Base-by-base conservation (phyloP, 2,797 vertebrate genomes). In the Muraenolepis orangiensis region DNA sequence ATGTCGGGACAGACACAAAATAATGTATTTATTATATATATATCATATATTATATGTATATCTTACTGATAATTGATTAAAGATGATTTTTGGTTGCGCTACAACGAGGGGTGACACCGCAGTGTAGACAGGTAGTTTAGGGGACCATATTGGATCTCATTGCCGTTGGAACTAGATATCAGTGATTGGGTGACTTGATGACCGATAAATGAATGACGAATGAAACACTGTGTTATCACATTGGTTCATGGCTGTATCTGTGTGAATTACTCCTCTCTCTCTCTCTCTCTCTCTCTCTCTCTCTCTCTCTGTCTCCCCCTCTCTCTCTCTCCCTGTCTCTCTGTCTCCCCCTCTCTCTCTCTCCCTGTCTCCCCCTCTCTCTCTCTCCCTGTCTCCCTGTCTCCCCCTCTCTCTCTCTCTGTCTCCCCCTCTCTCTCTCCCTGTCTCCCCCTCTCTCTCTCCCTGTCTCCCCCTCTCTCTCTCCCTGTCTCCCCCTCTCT, bases 321-420 rank as follows among this genome's bases (percentile, higher is more conserved):
- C n/a, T n/a, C n/a, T n/a, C n/a, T n/a, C n/a, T n/a, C n/a, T n/a
- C n/a, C n/a, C n/a, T n/a, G n/a, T n/a, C n/a, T n/a, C n/a, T n/a
- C n/a, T n/a, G n/a, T n/a, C n/a, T n/a, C n/a, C n/a, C n/a, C n/a
- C n/a, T n/a, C n/a, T n/a, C n/a, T n/a, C n/a, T n/a, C n/a, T n/a
- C n/a, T n/a, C n/a, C n/a, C n/a, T n/a, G n/a, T n/a, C n/a, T n/a
- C n/a, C n/a, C n/a, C 4, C 5, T 72, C 32, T 70, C 36, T 64
- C 67, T 72, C 81, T 73, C 42, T 46, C 16, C 42, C 16, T 46
- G 80, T 75, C 72, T 40, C 29, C 36, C 71, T 72, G 20, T 69
- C 76, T 69, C 67, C 28, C 2, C 36, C 71, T n/a, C 18, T 64
- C 18, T 18, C 66, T 67, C 36, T 51, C 26, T 30, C 28, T 71